phyloP scores from a whole-genome alignment of 2,113 vertebrate species.

The Malaclemys terrapin region DNA sequence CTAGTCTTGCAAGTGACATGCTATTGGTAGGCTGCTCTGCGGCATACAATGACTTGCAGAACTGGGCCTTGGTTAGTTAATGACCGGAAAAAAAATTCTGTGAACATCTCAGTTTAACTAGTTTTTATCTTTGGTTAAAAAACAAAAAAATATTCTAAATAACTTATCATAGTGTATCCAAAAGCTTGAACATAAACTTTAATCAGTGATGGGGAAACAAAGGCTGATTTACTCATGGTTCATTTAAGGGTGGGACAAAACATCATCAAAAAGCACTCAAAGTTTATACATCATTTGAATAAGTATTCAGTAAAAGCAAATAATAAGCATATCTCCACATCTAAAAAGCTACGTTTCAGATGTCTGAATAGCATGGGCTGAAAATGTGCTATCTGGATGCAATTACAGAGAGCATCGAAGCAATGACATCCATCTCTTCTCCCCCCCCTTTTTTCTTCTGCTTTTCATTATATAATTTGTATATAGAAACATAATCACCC shows the following conservation, averaged over 20 bases:
- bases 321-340: slow-evolving; percentile 34
- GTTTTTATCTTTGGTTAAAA: not conserved
- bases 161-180: not conserved
- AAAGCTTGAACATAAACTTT: slow-evolving; percentile 2
- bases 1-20: not conserved
- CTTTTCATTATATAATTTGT: slow-evolving; percentile 66
- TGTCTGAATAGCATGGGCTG: slow-evolving; percentile 36
- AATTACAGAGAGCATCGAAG: slow-evolving; percentile 41
- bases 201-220: not conserved
- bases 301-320: slow-evolving; percentile 29
- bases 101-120: not conserved
- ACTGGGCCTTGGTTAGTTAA: not conserved
- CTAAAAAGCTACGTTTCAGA: slow-evolving; percentile 52
- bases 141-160: not conserved
- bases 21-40: not conserved
- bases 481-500: slow-evolving; percentile 61
- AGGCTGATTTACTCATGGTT: not conserved
- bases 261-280: not conserved
- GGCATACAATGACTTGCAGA: not conserved
- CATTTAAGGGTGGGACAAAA: not conserved
- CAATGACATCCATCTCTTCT: slow-evolving; percentile 42
- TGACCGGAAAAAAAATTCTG: not conserved
- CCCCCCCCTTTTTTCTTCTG: slow-evolving; percentile 16
- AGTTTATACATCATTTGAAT: not conserved
- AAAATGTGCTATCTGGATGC: slow-evolving; percentile 50